Conservation (phyloP, 2,888 invertebrate species). For the Pegoplata infirma region DNA sequence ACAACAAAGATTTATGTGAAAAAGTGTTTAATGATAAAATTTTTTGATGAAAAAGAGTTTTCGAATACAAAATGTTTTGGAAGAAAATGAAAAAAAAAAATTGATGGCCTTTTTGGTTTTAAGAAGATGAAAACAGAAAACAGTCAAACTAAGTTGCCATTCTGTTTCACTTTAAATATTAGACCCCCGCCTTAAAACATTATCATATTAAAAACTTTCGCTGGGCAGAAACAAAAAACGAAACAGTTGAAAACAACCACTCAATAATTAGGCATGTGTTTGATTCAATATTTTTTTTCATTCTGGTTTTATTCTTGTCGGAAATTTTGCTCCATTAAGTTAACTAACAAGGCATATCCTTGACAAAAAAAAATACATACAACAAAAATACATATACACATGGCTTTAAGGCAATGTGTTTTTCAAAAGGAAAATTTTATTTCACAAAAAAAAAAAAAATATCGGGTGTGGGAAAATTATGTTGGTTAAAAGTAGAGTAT, state of each 20-base stretch:
- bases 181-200: no score
- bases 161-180: no score
- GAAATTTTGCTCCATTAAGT: slow-evolving; percentile 62
- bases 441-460: neutral
- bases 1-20: no score
- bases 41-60: no score
- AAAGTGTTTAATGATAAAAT: no score
- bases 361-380: slow-evolving; percentile 49
- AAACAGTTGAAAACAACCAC: slow-evolving; percentile 25
- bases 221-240: no score
- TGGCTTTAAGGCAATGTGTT: slow-evolving; percentile 52
- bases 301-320: slow-evolving; percentile 52
- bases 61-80: no score
- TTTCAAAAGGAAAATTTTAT: slow-evolving; percentile 15
- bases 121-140: no score
- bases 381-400: slow-evolving; percentile 39
- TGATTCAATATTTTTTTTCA: slow-evolving; percentile 15
- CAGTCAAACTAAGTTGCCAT: no score
- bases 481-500: neutral
- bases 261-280: slow-evolving; percentile 61
- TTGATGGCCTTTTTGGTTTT: no score
- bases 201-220: no score
- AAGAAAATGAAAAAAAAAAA: no score
- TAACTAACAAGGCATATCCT: slow-evolving; percentile 63
- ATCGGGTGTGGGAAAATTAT: neutral